These are phyloP conservation scores for Rhopalosiphum nymphaeae DNA, from an alignment of 2,888 invertebrate genomes.

Conservation along the genomic window DNA sequence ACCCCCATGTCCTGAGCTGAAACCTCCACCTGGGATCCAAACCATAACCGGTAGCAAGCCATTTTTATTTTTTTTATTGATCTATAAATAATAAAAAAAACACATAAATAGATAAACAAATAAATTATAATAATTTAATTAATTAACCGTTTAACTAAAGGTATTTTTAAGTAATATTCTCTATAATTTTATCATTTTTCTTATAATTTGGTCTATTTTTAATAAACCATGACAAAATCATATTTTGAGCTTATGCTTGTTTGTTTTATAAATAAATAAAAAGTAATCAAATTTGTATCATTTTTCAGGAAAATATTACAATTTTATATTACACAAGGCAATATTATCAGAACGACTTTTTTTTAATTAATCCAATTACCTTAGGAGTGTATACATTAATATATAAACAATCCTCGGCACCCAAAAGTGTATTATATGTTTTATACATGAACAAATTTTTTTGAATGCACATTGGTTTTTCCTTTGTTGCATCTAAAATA, in stretches of 20 bases:
- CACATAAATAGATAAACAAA: background rate
- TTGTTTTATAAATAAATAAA: background rate
- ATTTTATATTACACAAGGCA: background rate
- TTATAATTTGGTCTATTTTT: background rate
- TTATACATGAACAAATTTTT: slow-evolving; percentile 69
- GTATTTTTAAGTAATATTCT: background rate
- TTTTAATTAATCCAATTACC: slow-evolving; percentile 67
- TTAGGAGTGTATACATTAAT: slow-evolving; percentile 72
- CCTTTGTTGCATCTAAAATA: slow-evolving; percentile 70
- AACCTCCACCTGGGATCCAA: slow-evolving; percentile 73
- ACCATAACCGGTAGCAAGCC: slow-evolving; percentile 71
- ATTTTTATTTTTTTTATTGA: background rate
- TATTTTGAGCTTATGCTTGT: background rate
- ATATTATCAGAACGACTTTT: background rate
- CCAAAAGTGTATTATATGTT: slow-evolving; percentile 70
- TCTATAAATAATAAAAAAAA: background rate
- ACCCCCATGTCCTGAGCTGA: slow-evolving; percentile 67
- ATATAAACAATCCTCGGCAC: slow-evolving; percentile 74
- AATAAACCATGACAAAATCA: background rate
- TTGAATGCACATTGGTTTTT: slow-evolving; percentile 70
- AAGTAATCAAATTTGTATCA: background rate
- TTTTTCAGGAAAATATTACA: background rate
- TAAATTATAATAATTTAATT: background rate
- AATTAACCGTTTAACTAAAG: background rate
- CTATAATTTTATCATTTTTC: background rate